These are phyloP conservation scores for Lordiphosa clarofinis DNA, from an alignment of 1,140 invertebrate species.

Conservation along the genomic window DNA sequence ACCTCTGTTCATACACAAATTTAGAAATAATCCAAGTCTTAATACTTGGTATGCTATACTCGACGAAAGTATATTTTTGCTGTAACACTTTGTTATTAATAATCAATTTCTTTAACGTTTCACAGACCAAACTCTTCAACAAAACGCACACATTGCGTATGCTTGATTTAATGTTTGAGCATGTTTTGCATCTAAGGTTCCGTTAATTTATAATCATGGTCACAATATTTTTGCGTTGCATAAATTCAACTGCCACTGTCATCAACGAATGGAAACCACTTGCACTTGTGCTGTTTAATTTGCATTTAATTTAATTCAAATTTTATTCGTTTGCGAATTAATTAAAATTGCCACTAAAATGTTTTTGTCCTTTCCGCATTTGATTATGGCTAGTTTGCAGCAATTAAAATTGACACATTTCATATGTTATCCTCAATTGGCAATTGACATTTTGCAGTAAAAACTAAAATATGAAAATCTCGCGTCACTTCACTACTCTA, in stretches of 20 bases:
- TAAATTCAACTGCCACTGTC: constrained; percentile 51
- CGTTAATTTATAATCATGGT: constrained; percentile 36
- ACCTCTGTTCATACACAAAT: too few species aligned
- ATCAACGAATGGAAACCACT: constrained; percentile 18
- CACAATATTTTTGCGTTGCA: constrained; percentile 42
- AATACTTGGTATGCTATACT: too few species aligned
- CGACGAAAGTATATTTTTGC: too few species aligned
- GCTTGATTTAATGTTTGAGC: constrained; percentile 53
- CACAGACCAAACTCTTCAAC: too few species aligned
- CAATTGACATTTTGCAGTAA: constrained; percentile 4
- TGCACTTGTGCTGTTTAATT: constrained; percentile 39
- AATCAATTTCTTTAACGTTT: too few species aligned
- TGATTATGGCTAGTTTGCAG: constrained; percentile 62
- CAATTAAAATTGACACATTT: constrained; percentile 34
- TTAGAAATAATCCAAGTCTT: too few species aligned
- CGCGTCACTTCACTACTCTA: too few species aligned
- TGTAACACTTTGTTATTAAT: too few species aligned
- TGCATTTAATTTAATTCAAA: constrained; percentile 59
- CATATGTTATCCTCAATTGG: not conserved
- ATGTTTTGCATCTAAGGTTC: constrained; percentile 33
- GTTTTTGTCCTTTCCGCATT: constrained; percentile 22
- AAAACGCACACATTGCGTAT: constrained; percentile 58
- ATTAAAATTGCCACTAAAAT: constrained; percentile 62
- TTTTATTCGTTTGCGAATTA: constrained; percentile 45
- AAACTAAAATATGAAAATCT: too few species aligned